Evolutionary conservation across 2,888 invertebrate species (phyloP), one percentile per base, ranked within the genome.

Genomic region (Venustoraphidia nigricollis): DNA sequence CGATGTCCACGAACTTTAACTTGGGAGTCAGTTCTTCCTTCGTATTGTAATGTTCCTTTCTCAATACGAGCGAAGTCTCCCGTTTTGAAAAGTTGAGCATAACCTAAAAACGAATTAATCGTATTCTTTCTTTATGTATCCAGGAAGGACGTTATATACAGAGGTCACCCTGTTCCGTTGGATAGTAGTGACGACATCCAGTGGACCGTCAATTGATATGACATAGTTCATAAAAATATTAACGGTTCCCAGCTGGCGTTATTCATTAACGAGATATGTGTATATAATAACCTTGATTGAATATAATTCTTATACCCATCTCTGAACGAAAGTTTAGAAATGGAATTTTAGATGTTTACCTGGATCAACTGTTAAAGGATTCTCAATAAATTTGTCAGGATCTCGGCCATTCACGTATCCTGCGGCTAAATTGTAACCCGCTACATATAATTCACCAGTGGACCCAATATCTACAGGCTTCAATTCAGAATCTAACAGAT

Each of bases 1-100:
- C 91, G 70, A 59, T 92, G 87, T 0, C 93, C 93, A 41, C 90
- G 72, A 47, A 90, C 40, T 36, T 47, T 52, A 45, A 83, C 75
- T 63, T 91, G 91, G 0, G 88, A 84, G 65, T 91, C 90, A 0
- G 83, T 84, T 34, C 92, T 75, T 0, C 92, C 92, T 56, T 90
- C 86, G 59, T 79, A 90, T 49, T 80, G 66, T 27, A 91, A 65
- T 8, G 73, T 56, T 8, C 75, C 73, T 54, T 84, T 80, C 45
- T 77, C 70, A 0, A 88, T 67, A 10, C 77, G 74, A 0, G 85
- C 92, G 57, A 79, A 90, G 63, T 92, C 92, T 0, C 92, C 92
- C 1, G 91, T 91, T 47, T 83, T 79, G 66, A 86, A 92, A 0
- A 91, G 68, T 27, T 77, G 78, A 0, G 78, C 71, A 58, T 78